phyloP scores from a whole-genome alignment of 1,140 invertebrate genomes.

The Drosophila burlai region DNA sequence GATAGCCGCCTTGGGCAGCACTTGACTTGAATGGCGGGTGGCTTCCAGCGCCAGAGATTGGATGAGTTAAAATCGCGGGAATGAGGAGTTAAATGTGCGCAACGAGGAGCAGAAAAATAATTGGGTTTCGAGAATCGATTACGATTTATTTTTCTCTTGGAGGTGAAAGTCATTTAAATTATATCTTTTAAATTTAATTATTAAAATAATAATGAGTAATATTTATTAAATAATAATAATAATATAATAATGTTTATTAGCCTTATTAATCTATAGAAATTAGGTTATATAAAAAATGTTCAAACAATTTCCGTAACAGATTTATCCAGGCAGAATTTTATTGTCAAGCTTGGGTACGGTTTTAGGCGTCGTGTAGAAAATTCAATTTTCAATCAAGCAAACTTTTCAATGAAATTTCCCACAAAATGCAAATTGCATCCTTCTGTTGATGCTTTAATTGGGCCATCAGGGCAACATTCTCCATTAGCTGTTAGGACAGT shows the following conservation, averaged over 20 bases:
- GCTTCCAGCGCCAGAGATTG: conserved; percentile 1
- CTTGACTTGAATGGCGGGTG: conserved; percentile 49
- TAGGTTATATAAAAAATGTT: no score
- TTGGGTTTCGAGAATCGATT: conserved; percentile 48
- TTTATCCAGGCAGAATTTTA: neutral
- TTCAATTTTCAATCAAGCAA: neutral
- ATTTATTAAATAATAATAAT: no score
- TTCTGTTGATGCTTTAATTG: conserved; percentile 2
- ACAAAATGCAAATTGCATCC: neutral
- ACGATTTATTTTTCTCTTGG: conserved; percentile 11
- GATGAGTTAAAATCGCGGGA: neutral
- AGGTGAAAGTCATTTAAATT: neutral
- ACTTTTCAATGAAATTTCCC: conserved; percentile 1
- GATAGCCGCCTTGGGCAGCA: conserved; percentile 59
- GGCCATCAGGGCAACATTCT: neutral
- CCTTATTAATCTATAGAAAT: neutral
- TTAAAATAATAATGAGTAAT: neutral
- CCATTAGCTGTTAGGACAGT: neutral
- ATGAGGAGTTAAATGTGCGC: neutral
- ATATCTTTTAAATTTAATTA: neutral
- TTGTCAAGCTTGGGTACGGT: neutral
- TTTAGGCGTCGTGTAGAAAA: neutral
- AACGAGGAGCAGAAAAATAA: conserved; percentile 23
- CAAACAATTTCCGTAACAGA: neutral
- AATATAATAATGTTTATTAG: neutral